phyloP scores from a whole-genome alignment of 2,113 vertebrate species.

The Chaetura pelagica region DNA sequence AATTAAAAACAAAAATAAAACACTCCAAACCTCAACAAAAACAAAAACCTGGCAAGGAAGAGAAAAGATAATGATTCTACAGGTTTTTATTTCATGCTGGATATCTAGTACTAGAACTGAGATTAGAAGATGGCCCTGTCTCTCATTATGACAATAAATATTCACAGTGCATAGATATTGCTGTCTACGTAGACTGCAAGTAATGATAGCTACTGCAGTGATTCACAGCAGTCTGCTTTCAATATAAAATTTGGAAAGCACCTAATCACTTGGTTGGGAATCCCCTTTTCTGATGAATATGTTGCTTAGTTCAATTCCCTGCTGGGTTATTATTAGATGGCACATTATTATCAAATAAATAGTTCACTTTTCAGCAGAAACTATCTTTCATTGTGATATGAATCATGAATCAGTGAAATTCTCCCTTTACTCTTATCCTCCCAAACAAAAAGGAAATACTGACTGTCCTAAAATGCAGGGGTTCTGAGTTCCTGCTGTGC shows the following conservation, averaged over 20 bases:
- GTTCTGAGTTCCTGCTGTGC: background rate
- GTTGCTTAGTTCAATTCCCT: conserved; percentile 47
- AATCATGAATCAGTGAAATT: conserved; percentile 10
- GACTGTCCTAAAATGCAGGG: background rate
- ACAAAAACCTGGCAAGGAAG: background rate
- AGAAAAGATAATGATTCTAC: background rate
- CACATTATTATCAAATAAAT: conserved; percentile 55
- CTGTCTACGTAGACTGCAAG: background rate
- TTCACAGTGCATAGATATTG: background rate
- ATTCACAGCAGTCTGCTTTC: conserved; percentile 22
- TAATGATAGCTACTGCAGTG: background rate
- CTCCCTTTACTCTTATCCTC: background rate
- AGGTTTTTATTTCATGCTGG: conserved; percentile 5
- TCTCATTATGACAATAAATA: conserved; percentile 40
- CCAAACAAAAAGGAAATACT: background rate
- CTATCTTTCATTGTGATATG: background rate
- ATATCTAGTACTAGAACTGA: background rate
- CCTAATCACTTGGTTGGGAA: conserved; percentile 45
- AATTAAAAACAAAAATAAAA: background rate
- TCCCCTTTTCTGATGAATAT: conserved; percentile 44
- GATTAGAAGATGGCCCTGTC: background rate
- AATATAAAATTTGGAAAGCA: conserved; percentile 39
- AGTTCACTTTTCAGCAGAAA: conserved; percentile 20
- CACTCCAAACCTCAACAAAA: background rate
- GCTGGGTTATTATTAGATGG: conserved; percentile 34